Evolutionary conservation across 2,888 invertebrate species (phyloP), one percentile per base, ranked within the genome.

Genomic region (Laspeyria flexula): DNA sequence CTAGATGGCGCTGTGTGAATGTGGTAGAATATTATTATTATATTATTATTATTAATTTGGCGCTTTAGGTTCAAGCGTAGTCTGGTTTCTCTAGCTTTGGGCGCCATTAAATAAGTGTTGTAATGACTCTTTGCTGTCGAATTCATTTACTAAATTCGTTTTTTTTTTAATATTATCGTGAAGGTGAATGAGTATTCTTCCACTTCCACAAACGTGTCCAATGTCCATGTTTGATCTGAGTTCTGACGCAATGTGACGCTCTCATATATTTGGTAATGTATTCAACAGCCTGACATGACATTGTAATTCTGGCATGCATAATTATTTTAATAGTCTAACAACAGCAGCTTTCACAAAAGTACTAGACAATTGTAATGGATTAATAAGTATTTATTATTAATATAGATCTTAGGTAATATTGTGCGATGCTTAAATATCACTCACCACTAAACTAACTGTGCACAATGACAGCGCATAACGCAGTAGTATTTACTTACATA

Each of bases 401-500:
- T n/a, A n/a, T n/a, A n/a, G n/a, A n/a, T n/a, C n/a, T n/a, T n/a
- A n/a, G n/a, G n/a, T n/a, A n/a, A n/a, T n/a, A n/a, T n/a, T 1
- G 30, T 13, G 15, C 7, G 31, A 21, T 31, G 30, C 41, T 41
- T 21, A 39, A 35, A 21, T 48, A 23, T 10, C 43, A 56, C 23
- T 18, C 18, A 18, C 25, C 3, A 7, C 25, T 7, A 25, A 40
- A 41, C 34, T 18, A 33, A 39, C 31, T 29, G 29, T 38, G 35
- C 29, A 46, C 49, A 45, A 52, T 43, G 46, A 23, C 48, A 39
- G 23, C 33, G 48, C 30, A 37, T 50, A 51, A 38, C 51, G 46
- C 45, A 67, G 52, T 53, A 53, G 43, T 46, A 52, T 43, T 49
- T 47, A 59, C 55, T 50, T 53, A 60, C 59, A 55, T 61, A 52